phyloP scores from a whole-genome alignment of 2,888 invertebrate genomes.

The Autographa gamma region DNA sequence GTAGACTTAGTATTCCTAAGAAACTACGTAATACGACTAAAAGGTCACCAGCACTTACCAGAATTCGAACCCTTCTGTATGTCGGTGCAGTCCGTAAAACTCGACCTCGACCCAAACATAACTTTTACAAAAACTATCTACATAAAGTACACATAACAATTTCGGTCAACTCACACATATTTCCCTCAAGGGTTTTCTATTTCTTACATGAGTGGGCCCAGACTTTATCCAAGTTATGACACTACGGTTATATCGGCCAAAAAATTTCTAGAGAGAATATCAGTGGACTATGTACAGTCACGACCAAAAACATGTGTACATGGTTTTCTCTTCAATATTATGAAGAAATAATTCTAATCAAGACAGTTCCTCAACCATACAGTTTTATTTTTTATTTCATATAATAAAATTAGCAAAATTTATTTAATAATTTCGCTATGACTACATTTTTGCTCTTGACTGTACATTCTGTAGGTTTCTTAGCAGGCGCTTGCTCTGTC shows the following conservation, averaged over 20 bases:
- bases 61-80: background rate
- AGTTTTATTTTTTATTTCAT: no score
- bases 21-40: background rate
- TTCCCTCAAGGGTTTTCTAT: conserved; percentile 33
- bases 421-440: no score
- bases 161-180: conserved; percentile 22
- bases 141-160: conserved; percentile 15
- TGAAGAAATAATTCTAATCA: no score
- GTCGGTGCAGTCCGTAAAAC: conserved; percentile 1
- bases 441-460: no score
- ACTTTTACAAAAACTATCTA: conserved; percentile 14
- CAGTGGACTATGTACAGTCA: background rate
- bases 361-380: no score
- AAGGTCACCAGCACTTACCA: background rate
- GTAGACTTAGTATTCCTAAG: background rate
- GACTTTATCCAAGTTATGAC: conserved; percentile 30
- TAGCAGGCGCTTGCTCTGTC: background rate
- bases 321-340: no score
- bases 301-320: no score
- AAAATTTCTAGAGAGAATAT: conserved; percentile 24
- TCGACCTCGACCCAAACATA: conserved; percentile 4
- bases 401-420: no score
- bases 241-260: conserved; percentile 14
- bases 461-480: background rate
- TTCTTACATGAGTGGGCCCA: conserved; percentile 41